Evolutionary conservation across 2,113 vertebrate genomes (phyloP), one percentile per base, ranked within the genome.

Genomic region (Eolophus roseicapilla): DNA sequence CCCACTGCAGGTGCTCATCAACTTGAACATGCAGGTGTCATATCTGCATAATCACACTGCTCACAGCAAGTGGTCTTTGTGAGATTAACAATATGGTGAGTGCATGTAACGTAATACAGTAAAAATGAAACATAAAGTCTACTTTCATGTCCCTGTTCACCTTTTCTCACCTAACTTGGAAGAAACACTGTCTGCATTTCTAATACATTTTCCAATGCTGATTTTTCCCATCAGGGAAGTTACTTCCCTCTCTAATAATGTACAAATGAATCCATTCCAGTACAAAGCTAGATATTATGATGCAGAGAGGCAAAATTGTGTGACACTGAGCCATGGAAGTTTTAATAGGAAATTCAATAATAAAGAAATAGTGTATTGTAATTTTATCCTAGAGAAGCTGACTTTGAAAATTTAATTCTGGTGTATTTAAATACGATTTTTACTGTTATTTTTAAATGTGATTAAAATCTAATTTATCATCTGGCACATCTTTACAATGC

Each of bases 391-490:
- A 50, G 63, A 55, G 63, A 75, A 83, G 47, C 41, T 86, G 78
- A 57, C 57, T 89, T 90, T 52, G 70, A 85, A 90, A 91, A 85
- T 60, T 67, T 73, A 44, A 74, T 77, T 83, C 52, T 81, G 59
- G 23, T 2, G 0, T 35, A 47, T 64, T 94, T 78, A 84, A 92
- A 70, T 77, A 55, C 29, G 47, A 8, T 11, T 71, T 50, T 92
- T 86, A 79, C 50, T 64, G 73, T 83, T 92, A 5, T 17, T 60
- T 81, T 94, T 18, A 55, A 86, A 83, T 7, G 18, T 82, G 50
- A 95, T 90, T 93, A 92, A 86, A 94, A 83, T 95, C 88, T 93
- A 84, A 93, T 96, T 81, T 92, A 52, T 93, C 20, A 68, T 86
- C 68, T 96, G 92, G 86, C 86, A 90, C 28, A 50, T 95, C 67